Evolutionary conservation across 1,140 invertebrate species (phyloP).

Genomic region (Aphidius gifuensis): DNA sequence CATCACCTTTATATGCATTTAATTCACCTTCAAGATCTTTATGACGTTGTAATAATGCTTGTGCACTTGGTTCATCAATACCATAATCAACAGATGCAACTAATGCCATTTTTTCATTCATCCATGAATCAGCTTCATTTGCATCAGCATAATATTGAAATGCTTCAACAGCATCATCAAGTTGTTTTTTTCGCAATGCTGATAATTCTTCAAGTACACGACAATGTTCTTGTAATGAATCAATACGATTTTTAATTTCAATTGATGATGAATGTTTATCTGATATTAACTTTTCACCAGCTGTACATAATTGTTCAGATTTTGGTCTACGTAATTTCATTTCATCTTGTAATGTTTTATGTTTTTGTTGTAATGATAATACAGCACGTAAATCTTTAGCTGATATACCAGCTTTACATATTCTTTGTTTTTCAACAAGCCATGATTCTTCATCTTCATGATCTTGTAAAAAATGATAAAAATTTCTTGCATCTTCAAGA

Average conservation of each 20-base stretch:
- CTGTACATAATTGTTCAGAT: constrained; percentile 72
- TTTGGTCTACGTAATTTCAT: constrained; percentile 80
- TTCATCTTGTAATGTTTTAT: constrained; percentile 91
- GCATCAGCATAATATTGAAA: constrained; percentile 95
- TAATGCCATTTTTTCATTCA: constrained; percentile 88
- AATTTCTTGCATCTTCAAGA: constrained; percentile 87
- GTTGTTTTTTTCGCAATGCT: constrained; percentile 75
- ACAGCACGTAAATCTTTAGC: constrained; percentile 91
- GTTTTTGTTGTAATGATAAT: constrained; percentile 87
- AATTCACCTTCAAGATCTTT: constrained; percentile 87
- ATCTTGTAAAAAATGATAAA: constrained; percentile 93
- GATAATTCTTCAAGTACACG: constrained; percentile 80
- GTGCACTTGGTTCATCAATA: constrained; percentile 84
- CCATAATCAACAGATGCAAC: constrained; percentile 86
- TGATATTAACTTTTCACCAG: constrained; percentile 71
- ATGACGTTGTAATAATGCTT: constrained; percentile 81
- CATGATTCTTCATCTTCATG: constrained; percentile 92
- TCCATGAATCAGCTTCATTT: constrained; percentile 97
- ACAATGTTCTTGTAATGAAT: constrained; percentile 82
- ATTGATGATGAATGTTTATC: constrained; percentile 73
- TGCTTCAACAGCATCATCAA: constrained; percentile 92
- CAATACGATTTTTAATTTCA: constrained; percentile 77
- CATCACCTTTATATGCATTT: constrained; percentile 85
- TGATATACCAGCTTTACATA: constrained; percentile 84
- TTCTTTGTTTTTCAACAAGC: constrained; percentile 87